phyloP scores from a whole-genome alignment of 2,888 invertebrate species.

The Yponomeuta plumbellus region DNA sequence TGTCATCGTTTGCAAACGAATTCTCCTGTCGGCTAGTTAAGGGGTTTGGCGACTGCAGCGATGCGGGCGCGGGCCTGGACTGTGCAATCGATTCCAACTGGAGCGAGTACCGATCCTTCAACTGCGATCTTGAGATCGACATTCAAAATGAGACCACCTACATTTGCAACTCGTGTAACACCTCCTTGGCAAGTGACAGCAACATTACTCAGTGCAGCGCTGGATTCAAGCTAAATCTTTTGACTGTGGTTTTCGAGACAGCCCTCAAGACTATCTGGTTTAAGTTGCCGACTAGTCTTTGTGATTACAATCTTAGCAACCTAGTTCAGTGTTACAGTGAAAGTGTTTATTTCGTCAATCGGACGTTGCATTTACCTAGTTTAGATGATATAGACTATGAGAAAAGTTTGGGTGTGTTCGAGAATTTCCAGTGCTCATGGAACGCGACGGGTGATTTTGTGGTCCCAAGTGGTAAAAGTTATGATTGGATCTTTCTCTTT shows the following conservation, averaged over 20 bases:
- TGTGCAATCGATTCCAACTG: conserved; percentile 37
- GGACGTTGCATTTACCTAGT: conserved; percentile 51
- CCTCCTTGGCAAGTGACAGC: conserved; percentile 41
- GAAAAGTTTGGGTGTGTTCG: conserved; percentile 31
- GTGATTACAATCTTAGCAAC: conserved; percentile 50
- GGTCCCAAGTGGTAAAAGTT: conserved; percentile 31
- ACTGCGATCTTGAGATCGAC: conserved; percentile 57
- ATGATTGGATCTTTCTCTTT: conserved; percentile 90
- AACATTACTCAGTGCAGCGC: conserved; percentile 55
- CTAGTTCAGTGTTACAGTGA: conserved; percentile 51
- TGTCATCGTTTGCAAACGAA: conserved; percentile 41
- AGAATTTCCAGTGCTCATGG: conserved; percentile 60
- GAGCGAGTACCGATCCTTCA: conserved; percentile 15
- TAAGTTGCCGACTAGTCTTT: conserved; percentile 41
- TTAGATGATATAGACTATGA: conserved; percentile 25
- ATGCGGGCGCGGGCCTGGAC: conserved; percentile 39
- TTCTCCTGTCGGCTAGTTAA: conserved; percentile 49
- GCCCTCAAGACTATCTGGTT: conserved; percentile 63
- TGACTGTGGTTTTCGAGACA: conserved; percentile 56
- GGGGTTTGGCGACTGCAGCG: conserved; percentile 29
- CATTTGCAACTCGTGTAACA: conserved; percentile 46
- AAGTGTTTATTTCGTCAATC: conserved; percentile 32
- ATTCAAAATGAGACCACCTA: conserved; percentile 69
- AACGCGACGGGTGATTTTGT: conserved; percentile 38
- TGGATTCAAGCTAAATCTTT: conserved; percentile 61